Evolutionary conservation across 2,888 invertebrate species (phyloP).

Genomic region (Adela reaumurella): DNA sequence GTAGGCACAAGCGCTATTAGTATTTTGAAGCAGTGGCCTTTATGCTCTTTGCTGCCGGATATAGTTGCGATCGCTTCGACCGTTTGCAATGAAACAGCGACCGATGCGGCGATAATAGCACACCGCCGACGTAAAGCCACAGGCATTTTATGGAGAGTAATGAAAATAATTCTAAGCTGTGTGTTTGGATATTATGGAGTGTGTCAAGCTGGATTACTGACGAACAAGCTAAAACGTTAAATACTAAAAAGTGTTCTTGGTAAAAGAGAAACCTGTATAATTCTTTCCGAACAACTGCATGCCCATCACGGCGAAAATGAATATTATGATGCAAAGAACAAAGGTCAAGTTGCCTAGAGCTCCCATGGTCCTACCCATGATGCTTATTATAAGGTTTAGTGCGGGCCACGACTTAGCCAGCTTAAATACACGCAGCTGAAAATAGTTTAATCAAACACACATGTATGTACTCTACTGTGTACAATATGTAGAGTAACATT

Average conservation of each 20-base stretch:
- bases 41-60: background rate
- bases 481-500: background rate
- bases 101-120: background rate
- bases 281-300: constrained; percentile 93
- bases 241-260: constrained; percentile 36
- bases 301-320: constrained; percentile 97
- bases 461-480: background rate
- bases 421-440: constrained; percentile 93
- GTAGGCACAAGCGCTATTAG: constrained; percentile 44
- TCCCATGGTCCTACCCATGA: constrained; percentile 93
- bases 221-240: constrained; percentile 44
- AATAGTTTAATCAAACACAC: constrained; percentile 40
- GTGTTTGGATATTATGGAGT: constrained; percentile 38
- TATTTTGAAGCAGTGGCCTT: constrained; percentile 47
- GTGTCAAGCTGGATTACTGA: constrained; percentile 50
- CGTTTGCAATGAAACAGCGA: background rate
- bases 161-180: constrained; percentile 48
- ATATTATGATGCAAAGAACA: constrained; percentile 93
- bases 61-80: background rate
- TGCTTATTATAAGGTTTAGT: constrained; percentile 90
- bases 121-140: constrained; percentile 44
- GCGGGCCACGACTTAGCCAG: constrained; percentile 96
- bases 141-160: constrained; percentile 42
- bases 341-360: constrained; percentile 94
- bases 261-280: constrained; percentile 66